Base-by-base conservation (phyloP, 92 coral and sea anemone genomes). In the Nematostella vectensis region DNA sequence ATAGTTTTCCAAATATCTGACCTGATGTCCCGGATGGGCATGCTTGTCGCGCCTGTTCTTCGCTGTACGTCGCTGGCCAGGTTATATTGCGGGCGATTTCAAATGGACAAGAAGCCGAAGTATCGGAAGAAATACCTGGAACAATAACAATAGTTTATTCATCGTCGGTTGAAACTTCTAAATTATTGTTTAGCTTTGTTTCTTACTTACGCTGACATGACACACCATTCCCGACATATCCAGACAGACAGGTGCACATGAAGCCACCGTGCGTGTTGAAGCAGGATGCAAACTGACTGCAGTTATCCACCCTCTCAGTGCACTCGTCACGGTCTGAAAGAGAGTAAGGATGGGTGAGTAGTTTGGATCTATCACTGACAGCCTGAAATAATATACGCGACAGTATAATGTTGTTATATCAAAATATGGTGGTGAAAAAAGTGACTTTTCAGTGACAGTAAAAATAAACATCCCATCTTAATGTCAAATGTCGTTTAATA, bases 261-360 rank as follows among this genome's bases (percentile, higher is more conserved):
- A 63, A 79, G 19, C 71, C 74, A 1, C 94, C 94, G 3, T 37
- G 42, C 1, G 73, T 74, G 54, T 83, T 79, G 1, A 26, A 29
- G 40, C 94, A 83, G 19, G 25, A 45, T 8, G 87, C 86, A 47
- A 59, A 44, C 65, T 30, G 54, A 43, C 62, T 31, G 30, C 94
- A 83, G 27, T 2, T 29, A 54, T 68, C 70, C 11, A 36, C 36
- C 20, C 27, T 64, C 31, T 29, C 51, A 21, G 38, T 29, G 45
- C 94, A 83, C 44, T 83, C 87, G 27, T 83, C 62, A 30, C 74
- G 60, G 39, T 83, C 86, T 83, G 50, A 27, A 36, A 15, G 55
- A 55, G n/a, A 50, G 2, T 38, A 0, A 18, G 43, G 58, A 21
- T 2, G 30, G n/a, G n/a, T n/a, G n/a, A n/a, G n/a, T n/a, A n/a